phyloP scores from a whole-genome alignment of 2,888 invertebrate genomes.

The Pteria penguin region DNA sequence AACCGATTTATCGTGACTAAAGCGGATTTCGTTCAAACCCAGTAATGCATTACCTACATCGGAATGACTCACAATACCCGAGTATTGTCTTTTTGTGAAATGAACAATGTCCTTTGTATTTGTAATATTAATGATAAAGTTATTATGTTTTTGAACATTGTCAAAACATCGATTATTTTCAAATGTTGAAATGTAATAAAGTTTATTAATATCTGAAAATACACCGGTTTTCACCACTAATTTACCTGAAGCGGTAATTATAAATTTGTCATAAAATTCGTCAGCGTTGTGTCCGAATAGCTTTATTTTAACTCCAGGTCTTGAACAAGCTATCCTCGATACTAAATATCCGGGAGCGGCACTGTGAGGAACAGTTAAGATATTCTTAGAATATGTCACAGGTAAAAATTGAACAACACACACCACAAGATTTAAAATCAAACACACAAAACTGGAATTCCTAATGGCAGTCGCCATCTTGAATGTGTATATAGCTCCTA shows the following conservation, averaged over 20 bases:
- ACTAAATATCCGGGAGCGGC: not conserved
- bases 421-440: not conserved
- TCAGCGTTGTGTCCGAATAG: not conserved
- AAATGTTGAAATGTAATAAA: not conserved
- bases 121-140: not conserved
- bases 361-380: not conserved
- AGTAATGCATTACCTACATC: not conserved
- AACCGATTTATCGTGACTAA: not conserved
- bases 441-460: not conserved
- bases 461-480: conserved; percentile 29
- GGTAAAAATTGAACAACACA: not conserved
- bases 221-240: not conserved
- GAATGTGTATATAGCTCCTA: conserved; percentile 17
- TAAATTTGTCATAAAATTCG: not conserved
- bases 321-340: not conserved
- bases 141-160: not conserved
- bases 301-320: not conserved
- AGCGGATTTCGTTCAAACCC: not conserved
- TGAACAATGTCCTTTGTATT: not conserved
- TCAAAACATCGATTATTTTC: not conserved
- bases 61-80: not conserved
- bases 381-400: not conserved
- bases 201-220: not conserved
- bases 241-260: not conserved
- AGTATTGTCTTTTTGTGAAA: not conserved